Evolutionary conservation across 2,888 invertebrate species (phyloP).

Genomic region (Epistrophe grossulariae): DNA sequence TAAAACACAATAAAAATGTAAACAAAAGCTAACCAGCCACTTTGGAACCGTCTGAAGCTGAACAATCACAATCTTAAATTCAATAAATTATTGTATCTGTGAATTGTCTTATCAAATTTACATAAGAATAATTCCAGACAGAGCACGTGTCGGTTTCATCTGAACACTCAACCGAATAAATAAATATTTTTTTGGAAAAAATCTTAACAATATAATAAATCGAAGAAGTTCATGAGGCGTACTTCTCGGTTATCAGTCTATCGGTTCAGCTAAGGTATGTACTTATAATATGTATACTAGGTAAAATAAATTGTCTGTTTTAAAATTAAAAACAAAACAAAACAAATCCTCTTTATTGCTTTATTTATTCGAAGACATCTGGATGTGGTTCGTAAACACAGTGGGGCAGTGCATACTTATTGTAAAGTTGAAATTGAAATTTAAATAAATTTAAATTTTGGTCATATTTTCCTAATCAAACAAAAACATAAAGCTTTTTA

Average conservation of each 20-base stretch:
- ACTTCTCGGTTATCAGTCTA: background rate
- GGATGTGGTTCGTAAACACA: background rate
- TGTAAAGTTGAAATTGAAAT: background rate
- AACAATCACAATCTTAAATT: background rate
- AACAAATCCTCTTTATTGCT: background rate
- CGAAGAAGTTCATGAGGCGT: slow-evolving; percentile 5
- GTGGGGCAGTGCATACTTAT: background rate
- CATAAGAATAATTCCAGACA: slow-evolving; percentile 24
- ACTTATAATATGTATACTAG: too few relatives aligned
- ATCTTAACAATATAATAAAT: slow-evolving; percentile 6
- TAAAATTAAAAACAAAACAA: background rate
- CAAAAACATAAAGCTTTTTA: too few relatives aligned
- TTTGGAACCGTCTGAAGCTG: slow-evolving; percentile 11
- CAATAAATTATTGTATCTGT: background rate
- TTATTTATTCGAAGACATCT: slow-evolving; percentile 5
- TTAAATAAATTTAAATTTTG: background rate
- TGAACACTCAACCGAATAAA: background rate
- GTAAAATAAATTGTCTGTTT: background rate
- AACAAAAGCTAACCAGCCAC: slow-evolving; percentile 2
- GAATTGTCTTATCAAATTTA: slow-evolving; percentile 13
- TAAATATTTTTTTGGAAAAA: background rate
- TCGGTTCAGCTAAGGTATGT: background rate
- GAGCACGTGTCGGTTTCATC: background rate
- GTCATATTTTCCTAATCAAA: too few relatives aligned
- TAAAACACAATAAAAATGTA: background rate